Conservation (phyloP, 1,140 invertebrate genomes). For the Papilio polytes region DNA sequence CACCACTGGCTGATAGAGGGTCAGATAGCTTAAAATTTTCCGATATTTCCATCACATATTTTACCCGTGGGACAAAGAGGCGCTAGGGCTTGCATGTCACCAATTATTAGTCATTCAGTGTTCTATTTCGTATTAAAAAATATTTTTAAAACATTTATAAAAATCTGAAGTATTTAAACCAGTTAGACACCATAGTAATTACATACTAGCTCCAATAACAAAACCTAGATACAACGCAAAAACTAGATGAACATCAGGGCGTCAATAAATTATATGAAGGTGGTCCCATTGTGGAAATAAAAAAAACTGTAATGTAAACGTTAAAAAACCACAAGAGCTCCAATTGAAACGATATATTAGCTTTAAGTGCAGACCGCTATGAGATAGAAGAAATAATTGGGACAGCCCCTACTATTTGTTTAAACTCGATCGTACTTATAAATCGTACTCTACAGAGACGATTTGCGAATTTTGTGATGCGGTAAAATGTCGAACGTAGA, state of each 20-base stretch:
- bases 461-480: neutral
- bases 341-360: constrained; percentile 50
- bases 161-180: neutral
- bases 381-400: constrained; percentile 48
- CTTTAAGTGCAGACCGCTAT: constrained; percentile 42
- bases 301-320: constrained; percentile 48
- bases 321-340: constrained; percentile 45
- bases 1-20: too few relatives aligned
- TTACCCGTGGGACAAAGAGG: too few relatives aligned
- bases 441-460: neutral
- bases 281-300: constrained; percentile 39
- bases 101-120: too few relatives aligned
- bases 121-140: too few relatives aligned
- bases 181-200: too few relatives aligned
- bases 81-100: too few relatives aligned
- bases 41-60: too few relatives aligned
- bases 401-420: constrained; percentile 33
- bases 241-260: neutral
- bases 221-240: neutral
- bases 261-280: constrained; percentile 29
- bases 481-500: neutral
- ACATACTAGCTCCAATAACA: constrained; percentile 8
- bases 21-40: too few relatives aligned
- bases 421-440: neutral
- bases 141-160: too few relatives aligned